Evolutionary conservation across 2,797 vertebrate genomes (phyloP).

Genomic region (Anguilla pacifica): DNA sequence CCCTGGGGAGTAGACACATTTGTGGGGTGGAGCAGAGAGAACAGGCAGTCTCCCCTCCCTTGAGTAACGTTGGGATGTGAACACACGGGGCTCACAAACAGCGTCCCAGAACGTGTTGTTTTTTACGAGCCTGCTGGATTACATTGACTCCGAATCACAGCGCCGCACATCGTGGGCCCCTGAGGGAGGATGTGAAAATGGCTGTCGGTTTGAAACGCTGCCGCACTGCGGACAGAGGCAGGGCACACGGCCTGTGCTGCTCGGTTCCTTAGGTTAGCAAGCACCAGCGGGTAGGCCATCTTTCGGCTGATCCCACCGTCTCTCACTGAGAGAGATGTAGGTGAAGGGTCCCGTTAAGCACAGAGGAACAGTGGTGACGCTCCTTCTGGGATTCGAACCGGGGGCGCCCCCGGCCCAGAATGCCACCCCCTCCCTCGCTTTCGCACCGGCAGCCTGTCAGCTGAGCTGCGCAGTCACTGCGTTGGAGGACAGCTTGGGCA

Average conservation of each 20-base stretch:
- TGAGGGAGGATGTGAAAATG: background rate
- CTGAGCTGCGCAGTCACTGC: background rate
- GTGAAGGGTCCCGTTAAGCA: background rate
- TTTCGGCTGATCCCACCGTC: background rate
- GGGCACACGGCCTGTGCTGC: background rate
- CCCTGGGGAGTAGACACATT: constrained; percentile 25
- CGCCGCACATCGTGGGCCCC: background rate
- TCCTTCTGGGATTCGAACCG: background rate
- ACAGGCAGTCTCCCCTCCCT: background rate
- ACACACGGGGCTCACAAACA: background rate
- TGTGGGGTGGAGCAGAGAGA: constrained; percentile 13
- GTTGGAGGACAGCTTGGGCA: background rate
- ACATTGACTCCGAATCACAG: background rate
- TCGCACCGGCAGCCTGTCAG: background rate
- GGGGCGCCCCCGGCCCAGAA: background rate
- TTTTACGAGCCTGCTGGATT: background rate
- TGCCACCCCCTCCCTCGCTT: background rate
- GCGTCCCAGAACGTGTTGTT: background rate
- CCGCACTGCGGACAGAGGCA: background rate
- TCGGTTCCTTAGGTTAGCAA: background rate
- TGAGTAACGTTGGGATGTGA: background rate
- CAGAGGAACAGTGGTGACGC: background rate
- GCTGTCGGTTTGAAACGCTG: background rate
- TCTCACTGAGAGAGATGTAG: background rate
- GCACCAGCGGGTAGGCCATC: background rate